Conservation (phyloP, 2,113 vertebrate species). For the Oryzias javanicus region DNA sequence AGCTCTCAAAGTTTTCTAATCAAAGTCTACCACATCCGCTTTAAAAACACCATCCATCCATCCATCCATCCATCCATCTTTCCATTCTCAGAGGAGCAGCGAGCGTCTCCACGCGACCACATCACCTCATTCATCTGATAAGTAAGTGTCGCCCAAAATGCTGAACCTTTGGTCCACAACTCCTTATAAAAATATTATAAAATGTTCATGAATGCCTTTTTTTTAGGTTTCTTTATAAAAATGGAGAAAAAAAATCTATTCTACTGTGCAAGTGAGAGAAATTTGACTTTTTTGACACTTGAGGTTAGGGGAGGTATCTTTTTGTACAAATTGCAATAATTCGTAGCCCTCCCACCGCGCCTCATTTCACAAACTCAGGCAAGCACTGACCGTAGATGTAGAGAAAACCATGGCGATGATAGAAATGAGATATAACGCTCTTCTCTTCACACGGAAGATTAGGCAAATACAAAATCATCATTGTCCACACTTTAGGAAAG, state of each 20-base stretch:
- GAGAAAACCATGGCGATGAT: conserved; percentile 35
- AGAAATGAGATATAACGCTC: conserved; percentile 45
- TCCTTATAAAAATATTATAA: conserved; percentile 82
- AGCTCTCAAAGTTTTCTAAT: conserved; percentile 46
- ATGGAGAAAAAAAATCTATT: conserved; percentile 72
- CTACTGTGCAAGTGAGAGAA: conserved; percentile 77
- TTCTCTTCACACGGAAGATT: conserved; percentile 7
- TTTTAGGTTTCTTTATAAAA: conserved; percentile 72
- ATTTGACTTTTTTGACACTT: conserved; percentile 63
- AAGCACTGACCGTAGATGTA: conserved; percentile 35
- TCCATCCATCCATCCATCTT: conserved; percentile 11
- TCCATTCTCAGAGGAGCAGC: conserved; percentile 39
- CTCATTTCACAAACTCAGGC: conserved; percentile 44
- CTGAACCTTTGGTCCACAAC: conserved; percentile 74
- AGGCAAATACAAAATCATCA: conserved; percentile 30
- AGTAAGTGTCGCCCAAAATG: conserved; percentile 60
- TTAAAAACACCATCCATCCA: conserved; percentile 41
- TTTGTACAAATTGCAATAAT: conserved; percentile 72
- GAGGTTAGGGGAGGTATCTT: conserved; percentile 58
- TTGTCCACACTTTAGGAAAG: conserved; percentile 32
- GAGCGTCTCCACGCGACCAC: conserved; percentile 28
- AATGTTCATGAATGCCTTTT: conserved; percentile 74
- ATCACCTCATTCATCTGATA: conserved; percentile 55
- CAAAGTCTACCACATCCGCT: conserved; percentile 40
- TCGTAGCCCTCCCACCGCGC: conserved; percentile 38